Evolutionary conservation across 2,113 vertebrate genomes (phyloP).

Genomic region (Periophthalmus modestus): DNA sequence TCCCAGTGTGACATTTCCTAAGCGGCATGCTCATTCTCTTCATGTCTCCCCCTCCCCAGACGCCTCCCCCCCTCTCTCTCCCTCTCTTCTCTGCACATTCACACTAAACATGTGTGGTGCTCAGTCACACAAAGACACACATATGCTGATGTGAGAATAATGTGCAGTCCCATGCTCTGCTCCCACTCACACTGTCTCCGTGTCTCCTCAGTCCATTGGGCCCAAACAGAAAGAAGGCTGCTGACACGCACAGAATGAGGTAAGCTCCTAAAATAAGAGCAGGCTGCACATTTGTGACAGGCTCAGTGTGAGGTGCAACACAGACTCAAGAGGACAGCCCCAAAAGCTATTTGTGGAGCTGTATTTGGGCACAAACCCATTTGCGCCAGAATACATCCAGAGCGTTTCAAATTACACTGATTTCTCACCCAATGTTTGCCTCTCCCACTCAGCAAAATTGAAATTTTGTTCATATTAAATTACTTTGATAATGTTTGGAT

Average conservation of each 20-base stretch:
- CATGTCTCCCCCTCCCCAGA: constrained; percentile 75
- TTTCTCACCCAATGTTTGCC: constrained; percentile 76
- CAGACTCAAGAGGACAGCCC: constrained; percentile 64
- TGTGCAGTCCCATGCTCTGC: constrained; percentile 66
- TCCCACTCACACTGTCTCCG: constrained; percentile 63
- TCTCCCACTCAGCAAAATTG: constrained; percentile 77
- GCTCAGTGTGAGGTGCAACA: constrained; percentile 67
- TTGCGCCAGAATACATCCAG: constrained; percentile 74
- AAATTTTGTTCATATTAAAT: constrained; percentile 77
- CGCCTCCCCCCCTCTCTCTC: constrained; percentile 47
- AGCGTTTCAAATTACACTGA: constrained; percentile 73
- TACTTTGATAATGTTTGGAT: constrained; percentile 67
- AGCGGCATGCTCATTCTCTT: constrained; percentile 83
- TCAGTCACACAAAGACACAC: constrained; percentile 70
- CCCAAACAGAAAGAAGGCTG: constrained; percentile 63
- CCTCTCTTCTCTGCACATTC: constrained; percentile 37
- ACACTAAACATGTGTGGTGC: constrained; percentile 43
- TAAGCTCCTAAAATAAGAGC: constrained; percentile 67
- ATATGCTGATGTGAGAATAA: constrained; percentile 71
- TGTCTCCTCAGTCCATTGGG: constrained; percentile 66
- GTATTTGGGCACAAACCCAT: constrained; percentile 72
- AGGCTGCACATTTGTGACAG: constrained; percentile 68
- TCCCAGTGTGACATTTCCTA: constrained; percentile 97
- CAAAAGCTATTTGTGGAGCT: constrained; percentile 71
- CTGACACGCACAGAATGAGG: constrained; percentile 72